A percentile compares a stretch with the other conserved stretches of the same genome.
phyloP scores from a whole-genome alignment of 2,888 invertebrate genomes.

The Diarsia mendica region DNA sequence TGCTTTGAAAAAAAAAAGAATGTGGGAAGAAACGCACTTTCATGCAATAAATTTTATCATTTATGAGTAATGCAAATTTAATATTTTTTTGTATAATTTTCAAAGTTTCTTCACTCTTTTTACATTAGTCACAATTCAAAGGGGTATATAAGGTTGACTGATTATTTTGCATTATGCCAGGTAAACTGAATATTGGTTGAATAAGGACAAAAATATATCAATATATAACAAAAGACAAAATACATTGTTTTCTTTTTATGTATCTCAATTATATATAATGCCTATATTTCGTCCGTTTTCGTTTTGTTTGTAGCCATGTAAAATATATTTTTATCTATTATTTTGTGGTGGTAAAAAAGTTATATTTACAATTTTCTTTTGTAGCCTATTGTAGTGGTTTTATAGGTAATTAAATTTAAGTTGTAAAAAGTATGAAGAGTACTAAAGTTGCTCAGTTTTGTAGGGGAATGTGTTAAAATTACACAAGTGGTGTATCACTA shows the following conservation, averaged over 20 bases:
- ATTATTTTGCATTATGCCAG: conserved; percentile 61
- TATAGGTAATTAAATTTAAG: conserved; percentile 82
- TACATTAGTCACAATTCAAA: conserved; percentile 63
- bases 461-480: conserved; percentile 69
- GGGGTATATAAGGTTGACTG: conserved; percentile 64
- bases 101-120: conserved; percentile 47
- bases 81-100: conserved; percentile 59
- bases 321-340: conserved; percentile 62
- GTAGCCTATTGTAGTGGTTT: conserved; percentile 81
- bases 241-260: conserved; percentile 51
- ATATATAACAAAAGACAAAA: conserved; percentile 64
- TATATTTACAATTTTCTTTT: conserved; percentile 73
- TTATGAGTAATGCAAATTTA: conserved; percentile 58
- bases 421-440: conserved; percentile 82
- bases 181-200: conserved; percentile 53
- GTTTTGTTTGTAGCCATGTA: conserved; percentile 54
- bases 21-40: conserved; percentile 67
- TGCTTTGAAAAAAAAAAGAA: conserved; percentile 76
- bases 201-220: conserved; percentile 59
- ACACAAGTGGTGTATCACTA: conserved; percentile 63
- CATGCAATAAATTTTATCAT: conserved; percentile 69
- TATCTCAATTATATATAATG: conserved; percentile 45
- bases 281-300: conserved; percentile 40
- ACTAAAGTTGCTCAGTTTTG: conserved; percentile 77
- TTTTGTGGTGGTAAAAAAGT: conserved; percentile 76